These are phyloP conservation scores for Apodemus agrarius DNA, from an alignment of 2,797 vertebrate genomes.

Conservation along the genomic window DNA sequence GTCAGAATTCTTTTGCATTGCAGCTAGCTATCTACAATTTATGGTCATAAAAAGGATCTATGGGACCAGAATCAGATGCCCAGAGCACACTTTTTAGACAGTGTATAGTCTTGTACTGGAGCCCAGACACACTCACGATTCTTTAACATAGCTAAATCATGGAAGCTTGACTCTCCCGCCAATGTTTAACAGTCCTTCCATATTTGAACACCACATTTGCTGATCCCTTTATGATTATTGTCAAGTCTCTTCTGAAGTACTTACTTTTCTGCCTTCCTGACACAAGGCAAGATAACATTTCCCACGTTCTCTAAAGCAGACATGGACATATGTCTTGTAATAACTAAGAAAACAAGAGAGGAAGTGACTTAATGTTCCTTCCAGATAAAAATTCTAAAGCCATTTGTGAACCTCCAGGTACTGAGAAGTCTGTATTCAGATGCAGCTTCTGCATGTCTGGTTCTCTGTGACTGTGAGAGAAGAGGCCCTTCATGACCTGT, in stretches of 20 bases:
- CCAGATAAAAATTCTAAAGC: not conserved
- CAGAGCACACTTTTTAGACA: not conserved
- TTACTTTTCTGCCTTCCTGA: not conserved
- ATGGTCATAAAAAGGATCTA: not conserved
- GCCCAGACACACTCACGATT: not conserved
- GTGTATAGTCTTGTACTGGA: not conserved
- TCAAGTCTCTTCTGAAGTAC: slow-evolving; percentile 8
- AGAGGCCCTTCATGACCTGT: not conserved
- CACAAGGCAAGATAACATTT: not conserved
- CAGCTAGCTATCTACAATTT: not conserved
- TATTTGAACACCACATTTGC: not conserved
- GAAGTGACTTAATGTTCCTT: not conserved
- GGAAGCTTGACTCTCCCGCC: not conserved
- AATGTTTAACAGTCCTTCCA: not conserved
- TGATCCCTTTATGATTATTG: not conserved
- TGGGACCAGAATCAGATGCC: not conserved
- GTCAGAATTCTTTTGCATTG: slow-evolving; percentile 15
- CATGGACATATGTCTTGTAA: not conserved
- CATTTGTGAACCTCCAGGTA: not conserved
- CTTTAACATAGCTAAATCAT: slow-evolving; percentile 27
- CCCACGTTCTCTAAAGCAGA: not conserved
- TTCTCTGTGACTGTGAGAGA: not conserved
- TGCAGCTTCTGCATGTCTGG: not conserved
- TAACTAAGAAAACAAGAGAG: not conserved
- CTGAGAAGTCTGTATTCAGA: not conserved